Base-by-base conservation (phyloP, 2,888 invertebrate genomes). In the Eurytoma californica region DNA sequence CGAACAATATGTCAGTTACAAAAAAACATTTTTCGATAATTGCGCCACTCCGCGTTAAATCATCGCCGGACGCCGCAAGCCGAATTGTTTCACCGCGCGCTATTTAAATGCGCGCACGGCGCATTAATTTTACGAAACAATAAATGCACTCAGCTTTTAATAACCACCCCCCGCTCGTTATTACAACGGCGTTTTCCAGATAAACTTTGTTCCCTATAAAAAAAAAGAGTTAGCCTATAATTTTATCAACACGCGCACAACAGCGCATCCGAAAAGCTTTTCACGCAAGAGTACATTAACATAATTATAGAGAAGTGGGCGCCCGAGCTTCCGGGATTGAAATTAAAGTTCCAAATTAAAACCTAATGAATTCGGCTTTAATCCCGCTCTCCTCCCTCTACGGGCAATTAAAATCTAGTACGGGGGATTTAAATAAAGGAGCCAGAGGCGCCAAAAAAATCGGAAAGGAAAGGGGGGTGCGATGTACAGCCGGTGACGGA, bases 371-470 rank as follows among this genome's bases (percentile, higher is more conserved):
- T 39, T 76, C 57, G 2, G 28, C 63, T 76, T 69, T 70, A 65
- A 70, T 76, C 49, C 18, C 18, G 53, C 69, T 69, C 20, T 30
- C 53, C 14, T 9, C 24, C 1, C n/a, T 39, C 39, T 39, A 39
- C 2, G 30, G 16, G 49, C 65, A 76, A 76, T 76, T 69, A 70
- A 76, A 57, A 63, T 63, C 28, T 39, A 57, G 28, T 24, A 51
- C 30, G 58, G 28, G 28, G n/a, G 14, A 66, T 67, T 67, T 73
- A 53, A 65, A 74, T 74, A 67, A 18, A 63, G 65, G 24, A 39
- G 39, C 7, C 7, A 72, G 73, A 77, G 79, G 66, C 51, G 58
- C 68, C 70, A 80, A 76, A 72, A 68, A 74, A 63, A 58, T 39
- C n/a, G 65, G 61, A 68, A 51, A 2, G 16, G 13, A 57, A 18